Base-by-base conservation (phyloP, 2,113 vertebrate genomes). In the Cryptotis parvus region DNA sequence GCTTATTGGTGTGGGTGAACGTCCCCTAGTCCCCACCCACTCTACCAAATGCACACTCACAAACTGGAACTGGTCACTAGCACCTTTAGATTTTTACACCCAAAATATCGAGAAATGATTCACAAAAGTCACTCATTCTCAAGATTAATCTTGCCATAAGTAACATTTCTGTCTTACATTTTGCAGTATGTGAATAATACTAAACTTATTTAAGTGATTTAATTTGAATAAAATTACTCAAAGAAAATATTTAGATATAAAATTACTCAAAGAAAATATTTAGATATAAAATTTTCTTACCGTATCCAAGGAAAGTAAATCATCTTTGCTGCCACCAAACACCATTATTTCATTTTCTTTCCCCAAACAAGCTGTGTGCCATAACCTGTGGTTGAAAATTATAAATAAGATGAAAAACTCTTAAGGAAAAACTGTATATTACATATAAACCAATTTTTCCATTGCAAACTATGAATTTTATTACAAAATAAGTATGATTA, bases 281-380 rank as follows among this genome's bases (percentile, higher is more conserved):
- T 75, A 41, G 22, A 65, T 78, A 41, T 9, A 66, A 93, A 49
- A 72, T 80, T 90, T 96, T 98, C 98, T 98, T 94, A 99, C 99
- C n/a, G 98, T 99, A 97, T 99, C 99, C 82, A 99, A 98, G 39
- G 98, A 98, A 61, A 99, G 98, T 94, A 99, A 97, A 97, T 99
- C 98, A 96, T 99, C 99, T 96, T 99, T 99, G 96, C 99, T 99
- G 91, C 99, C 99, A 92, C 99, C 99, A 95, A 99, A 99, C 94
- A 99, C 99, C 97, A 99, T 97, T 91, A 99, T 98, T 93, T 99
- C 99, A 90, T 98, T 98, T 95, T 99, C 99, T 96, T 98, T 99
- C 35, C 98, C 98, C 9, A 98, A 96, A 95, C 98, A 99, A 15
- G 99, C 99, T 12, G 98, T 99, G 94, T 99, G 99, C 99, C 99